A percentile compares a stretch with the other conserved stretches of the same genome.
These are phyloP conservation scores for Drosophila mayaguana DNA, from an alignment of 2,888 invertebrate species.

Conservation along the genomic window DNA sequence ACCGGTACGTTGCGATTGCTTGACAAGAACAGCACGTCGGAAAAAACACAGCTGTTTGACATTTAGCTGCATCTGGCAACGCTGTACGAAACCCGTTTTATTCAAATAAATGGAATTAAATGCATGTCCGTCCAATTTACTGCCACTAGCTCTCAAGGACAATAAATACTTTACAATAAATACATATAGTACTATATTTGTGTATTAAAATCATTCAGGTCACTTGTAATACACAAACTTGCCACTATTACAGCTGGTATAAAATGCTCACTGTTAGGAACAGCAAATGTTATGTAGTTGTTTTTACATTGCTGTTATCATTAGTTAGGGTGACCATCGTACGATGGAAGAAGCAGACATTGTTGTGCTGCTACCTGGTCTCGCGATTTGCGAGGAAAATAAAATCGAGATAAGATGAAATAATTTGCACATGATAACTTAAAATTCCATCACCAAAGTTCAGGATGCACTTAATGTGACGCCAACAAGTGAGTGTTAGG, in stretches of 20 bases:
- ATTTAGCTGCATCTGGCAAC: conserved; percentile 19
- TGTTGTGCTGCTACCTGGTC: conserved; percentile 37
- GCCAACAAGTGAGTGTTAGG: conserved; percentile 33
- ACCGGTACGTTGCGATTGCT: conserved; percentile 54
- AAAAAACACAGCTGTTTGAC: conserved; percentile 34
- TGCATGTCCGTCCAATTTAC: neutral
- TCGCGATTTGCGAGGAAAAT: conserved; percentile 47
- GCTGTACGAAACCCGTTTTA: neutral
- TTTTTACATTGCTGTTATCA: conserved; percentile 9
- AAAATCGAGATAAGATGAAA: conserved; percentile 45
- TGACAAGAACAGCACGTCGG: conserved; percentile 30
- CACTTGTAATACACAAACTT: neutral
- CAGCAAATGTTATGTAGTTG: conserved; percentile 4
- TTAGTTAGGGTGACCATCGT: conserved; percentile 29
- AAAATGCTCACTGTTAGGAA: neutral
- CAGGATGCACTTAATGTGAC: conserved; percentile 17
- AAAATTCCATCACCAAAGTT: conserved; percentile 14
- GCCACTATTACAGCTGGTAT: neutral
- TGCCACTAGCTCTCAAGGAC: neutral
- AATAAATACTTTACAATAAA: neutral
- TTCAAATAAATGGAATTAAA: neutral
- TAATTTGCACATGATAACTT: conserved; percentile 20
- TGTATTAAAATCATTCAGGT: neutral
- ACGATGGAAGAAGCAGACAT: conserved; percentile 32
- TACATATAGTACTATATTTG: neutral